Percentiles rank a stretch among this genome's conserved stretches.
These are phyloP conservation scores for Keiferia lycopersicella DNA, from an alignment of 2,888 invertebrate species.

Conservation along the genomic window DNA sequence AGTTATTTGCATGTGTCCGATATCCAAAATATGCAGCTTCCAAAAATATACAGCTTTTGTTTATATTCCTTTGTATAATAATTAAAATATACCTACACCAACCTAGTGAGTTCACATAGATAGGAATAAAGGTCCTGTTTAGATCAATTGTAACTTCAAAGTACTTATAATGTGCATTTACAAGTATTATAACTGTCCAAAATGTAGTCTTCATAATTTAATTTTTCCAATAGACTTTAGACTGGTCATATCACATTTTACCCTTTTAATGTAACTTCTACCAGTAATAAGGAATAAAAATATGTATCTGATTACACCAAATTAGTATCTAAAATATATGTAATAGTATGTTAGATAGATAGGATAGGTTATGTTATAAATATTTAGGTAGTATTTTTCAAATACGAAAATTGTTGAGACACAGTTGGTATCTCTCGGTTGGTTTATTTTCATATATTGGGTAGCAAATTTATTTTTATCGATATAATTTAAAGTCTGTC, in stretches of 20 bases:
- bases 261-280: not conserved
- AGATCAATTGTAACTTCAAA: not conserved
- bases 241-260: constrained; percentile 12
- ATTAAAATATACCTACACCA: too few relatives aligned
- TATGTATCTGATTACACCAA: not conserved
- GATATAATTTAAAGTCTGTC: too few relatives aligned
- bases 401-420: not conserved
- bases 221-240: constrained; percentile 4
- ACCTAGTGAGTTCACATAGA: too few relatives aligned
- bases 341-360: constrained; percentile 8
- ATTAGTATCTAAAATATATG: constrained; percentile 7
- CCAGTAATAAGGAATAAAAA: not conserved
- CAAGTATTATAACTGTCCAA: not conserved
- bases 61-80: too few relatives aligned
- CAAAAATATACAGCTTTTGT: too few relatives aligned
- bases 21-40: too few relatives aligned
- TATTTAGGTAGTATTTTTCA: constrained; percentile 9
- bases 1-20: too few relatives aligned
- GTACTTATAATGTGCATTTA: constrained; percentile 20
- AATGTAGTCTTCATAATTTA: not conserved
- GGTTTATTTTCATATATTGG: too few relatives aligned
- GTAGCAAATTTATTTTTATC: too few relatives aligned
- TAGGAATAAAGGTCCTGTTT: not conserved
- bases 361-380: not conserved
- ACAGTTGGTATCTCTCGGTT: not conserved